Evolutionary conservation across 2,113 vertebrate species (phyloP).

Genomic region (Nymphicus hollandicus): DNA sequence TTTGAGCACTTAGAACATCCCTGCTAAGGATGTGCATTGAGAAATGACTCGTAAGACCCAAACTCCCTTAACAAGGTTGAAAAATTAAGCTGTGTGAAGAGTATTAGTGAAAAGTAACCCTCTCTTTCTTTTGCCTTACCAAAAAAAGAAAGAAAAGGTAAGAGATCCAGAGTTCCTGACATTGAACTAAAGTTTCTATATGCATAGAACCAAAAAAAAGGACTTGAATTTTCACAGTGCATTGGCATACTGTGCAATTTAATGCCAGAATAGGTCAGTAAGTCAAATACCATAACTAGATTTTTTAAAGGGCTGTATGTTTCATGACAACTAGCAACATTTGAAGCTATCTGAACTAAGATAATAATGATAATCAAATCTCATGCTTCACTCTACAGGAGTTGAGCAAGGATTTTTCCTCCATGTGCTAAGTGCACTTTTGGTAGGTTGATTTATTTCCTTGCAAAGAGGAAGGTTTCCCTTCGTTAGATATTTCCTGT

Average conservation of each 20-base stretch:
- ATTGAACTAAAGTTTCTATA: neutral
- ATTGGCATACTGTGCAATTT: neutral
- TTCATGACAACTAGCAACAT: conserved; percentile 34
- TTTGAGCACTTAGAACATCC: neutral
- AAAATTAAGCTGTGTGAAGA: neutral
- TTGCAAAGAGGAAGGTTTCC: neutral
- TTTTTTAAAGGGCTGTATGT: conserved; percentile 11
- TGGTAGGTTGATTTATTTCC: neutral
- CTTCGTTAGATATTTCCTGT: neutral
- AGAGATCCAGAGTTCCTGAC: neutral
- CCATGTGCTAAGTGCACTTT: neutral
- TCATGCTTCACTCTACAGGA: conserved; percentile 10
- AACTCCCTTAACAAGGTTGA: neutral
- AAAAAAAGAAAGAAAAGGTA: neutral
- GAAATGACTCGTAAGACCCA: neutral
- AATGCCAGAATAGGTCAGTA: conserved; percentile 14
- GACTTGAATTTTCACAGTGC: neutral
- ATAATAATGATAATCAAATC: conserved; percentile 48
- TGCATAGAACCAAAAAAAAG: neutral
- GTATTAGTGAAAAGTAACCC: neutral
- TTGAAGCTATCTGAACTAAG: conserved; percentile 6
- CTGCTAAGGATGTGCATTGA: neutral
- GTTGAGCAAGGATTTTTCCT: neutral
- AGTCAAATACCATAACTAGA: conserved; percentile 12
- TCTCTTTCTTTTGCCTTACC: neutral